Percentiles rank a stretch among this genome's conserved stretches.
Evolutionary conservation across 2,113 vertebrate genomes (phyloP).

Genomic region (Cephalopholis sonnerati): DNA sequence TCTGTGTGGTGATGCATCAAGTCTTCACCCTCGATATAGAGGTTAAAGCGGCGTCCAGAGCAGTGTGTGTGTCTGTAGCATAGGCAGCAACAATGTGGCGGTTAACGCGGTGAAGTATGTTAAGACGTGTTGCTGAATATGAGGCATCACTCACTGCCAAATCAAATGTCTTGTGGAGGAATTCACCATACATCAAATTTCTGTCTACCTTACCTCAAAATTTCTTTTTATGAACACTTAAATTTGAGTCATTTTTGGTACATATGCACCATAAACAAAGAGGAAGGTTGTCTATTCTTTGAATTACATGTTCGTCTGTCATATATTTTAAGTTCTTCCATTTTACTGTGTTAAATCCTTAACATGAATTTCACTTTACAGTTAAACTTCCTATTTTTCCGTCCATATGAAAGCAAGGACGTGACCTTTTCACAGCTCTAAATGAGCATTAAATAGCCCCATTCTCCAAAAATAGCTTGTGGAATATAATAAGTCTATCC

Average conservation of each 20-base stretch:
- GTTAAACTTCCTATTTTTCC: neutral
- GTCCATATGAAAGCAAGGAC: neutral
- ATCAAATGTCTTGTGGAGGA: neutral
- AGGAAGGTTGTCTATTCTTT: no score
- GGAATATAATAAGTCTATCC: neutral
- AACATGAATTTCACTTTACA: neutral
- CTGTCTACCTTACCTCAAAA: neutral
- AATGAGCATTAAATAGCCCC: neutral
- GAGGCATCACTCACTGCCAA: neutral
- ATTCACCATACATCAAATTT: no score
- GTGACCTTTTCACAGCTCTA: neutral
- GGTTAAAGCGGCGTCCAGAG: slow-evolving; percentile 34
- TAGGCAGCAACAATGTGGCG: neutral
- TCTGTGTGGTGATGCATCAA: slow-evolving; percentile 24
- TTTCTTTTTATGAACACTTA: neutral
- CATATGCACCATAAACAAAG: neutral
- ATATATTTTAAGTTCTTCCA: no score
- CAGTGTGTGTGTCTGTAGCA: neutral
- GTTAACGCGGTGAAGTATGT: neutral
- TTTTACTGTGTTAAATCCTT: no score
- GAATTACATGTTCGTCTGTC: no score
- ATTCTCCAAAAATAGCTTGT: neutral
- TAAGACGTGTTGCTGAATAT: slow-evolving; percentile 6
- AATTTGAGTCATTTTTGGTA: neutral
- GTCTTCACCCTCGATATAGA: slow-evolving; percentile 46